Base-by-base conservation (phyloP, 1,140 invertebrate genomes). In the Eupeodes corollae region DNA sequence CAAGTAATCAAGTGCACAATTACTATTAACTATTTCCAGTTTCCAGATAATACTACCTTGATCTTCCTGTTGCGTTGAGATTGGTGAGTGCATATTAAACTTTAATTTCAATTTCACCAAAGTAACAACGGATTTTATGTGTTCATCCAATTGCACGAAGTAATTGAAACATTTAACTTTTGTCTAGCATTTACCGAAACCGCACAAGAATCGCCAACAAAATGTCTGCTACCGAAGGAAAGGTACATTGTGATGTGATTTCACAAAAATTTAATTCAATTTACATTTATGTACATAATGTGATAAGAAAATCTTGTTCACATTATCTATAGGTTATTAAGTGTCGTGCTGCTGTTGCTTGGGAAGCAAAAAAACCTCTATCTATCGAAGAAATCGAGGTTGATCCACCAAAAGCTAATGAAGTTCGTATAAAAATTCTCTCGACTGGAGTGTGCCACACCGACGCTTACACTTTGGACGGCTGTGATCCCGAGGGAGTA, bases 401-500 rank as follows among this genome's bases (percentile, higher is more conserved):
- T 1, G 88, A 81, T n/a, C 90, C 94, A 42, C 96, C 96, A 6
- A 90, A 88, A 70, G 82, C 82, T 3, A 80, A 86, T 55, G 87
- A 91, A 78, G 83, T 86, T n/a, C 75, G 85, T 44, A 73, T 92
- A 11, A 82, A 91, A 72, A 78, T 98, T 42, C 58, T 81, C 6
- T 78, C 83, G 19, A 89, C 88, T 46, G 94, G 91, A 38, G 83
- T 99, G 1, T 99, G 96, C 66, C 96, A 99, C 61, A 99, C 96
- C 0, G 96, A 99, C 75, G 83, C 88, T 5, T 97, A 96, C 61
- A 98, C 94, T 14, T 69, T 96, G 14, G 82, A 83, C 56, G 95
- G 96, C 12, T 75, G 82, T 52, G 95, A 99, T 72, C 83, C 93
- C 0, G 95, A 98, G 73, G 95, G 94, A 12, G 70, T 83, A 13